Evolutionary conservation across 1,140 invertebrate species (phyloP), one percentile per base, ranked within the genome.

Genomic region (Formica selysi): DNA sequence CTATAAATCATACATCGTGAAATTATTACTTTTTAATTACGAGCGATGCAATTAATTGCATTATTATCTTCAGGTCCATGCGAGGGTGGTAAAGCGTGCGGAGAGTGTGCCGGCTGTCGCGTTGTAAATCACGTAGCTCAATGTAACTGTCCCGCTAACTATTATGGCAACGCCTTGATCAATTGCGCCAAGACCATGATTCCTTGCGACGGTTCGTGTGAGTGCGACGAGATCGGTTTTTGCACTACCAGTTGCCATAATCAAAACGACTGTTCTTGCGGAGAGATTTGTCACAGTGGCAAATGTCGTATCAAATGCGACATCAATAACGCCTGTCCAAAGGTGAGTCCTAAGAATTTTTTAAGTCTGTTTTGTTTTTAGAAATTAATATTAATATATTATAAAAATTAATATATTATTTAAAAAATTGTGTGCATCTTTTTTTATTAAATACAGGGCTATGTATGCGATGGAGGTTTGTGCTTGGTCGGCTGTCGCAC

Each of bases 81-180:
- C 91, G 96, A 96, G 48, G 96, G 96, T 29, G 96, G 94, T 19
- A 94, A 94, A 57, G 95, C 96, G 16, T 98, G 98, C 93, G 98
- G 98, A 51, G 96, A 97, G 80, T 98, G 98, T 94, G 98, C 98
- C 19, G 95, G 96, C 44, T 98, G 98, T 91, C 95, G 96, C 90
- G 98, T 98, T 3, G 96, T 97, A 41, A 98, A 98, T 94, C 98
- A 98, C 90, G 96, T 97, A 41, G 96, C 97, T 1, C 97, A 98
- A 89, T 99, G 98, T 91, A 97, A 96, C 89, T 99, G 98, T 91
- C 97, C 98, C 4, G 95, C 96, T 38, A 97, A 97, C 92, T 98
- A 97, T 76, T 96, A 98, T 41, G 98, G 98, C 44, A 97, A 98
- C 94, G 97, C 98, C 10, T 94, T 98, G 0, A 96, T 97, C 2